phyloP scores from a whole-genome alignment of 2,797 vertebrate genomes.

The Aphelocoma californica region DNA sequence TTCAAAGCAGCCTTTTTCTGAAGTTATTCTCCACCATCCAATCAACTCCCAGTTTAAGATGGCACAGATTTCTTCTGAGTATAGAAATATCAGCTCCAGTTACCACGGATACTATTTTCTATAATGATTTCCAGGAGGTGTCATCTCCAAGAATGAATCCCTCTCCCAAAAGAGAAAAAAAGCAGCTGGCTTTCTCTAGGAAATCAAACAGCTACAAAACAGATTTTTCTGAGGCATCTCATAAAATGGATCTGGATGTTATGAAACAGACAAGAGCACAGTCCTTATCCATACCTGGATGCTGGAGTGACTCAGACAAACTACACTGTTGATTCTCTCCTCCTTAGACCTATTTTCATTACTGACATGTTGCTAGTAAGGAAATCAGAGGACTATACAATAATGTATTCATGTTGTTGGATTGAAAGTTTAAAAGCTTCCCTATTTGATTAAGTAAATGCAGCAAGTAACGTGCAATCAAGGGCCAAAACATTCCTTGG shows the following conservation, averaged over 20 bases:
- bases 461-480: not conserved
- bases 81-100: conserved; percentile 44
- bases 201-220: not conserved
- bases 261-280: not conserved
- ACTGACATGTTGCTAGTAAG: not conserved
- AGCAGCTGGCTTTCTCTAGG: not conserved
- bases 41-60: not conserved
- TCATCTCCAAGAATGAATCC: conserved; percentile 17
- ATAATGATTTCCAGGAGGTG: conserved; percentile 24
- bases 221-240: not conserved
- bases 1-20: not conserved
- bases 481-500: conserved; percentile 18
- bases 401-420: not conserved
- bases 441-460: not conserved
- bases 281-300: not conserved
- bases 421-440: conserved; percentile 17
- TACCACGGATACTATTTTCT: conserved; percentile 59
- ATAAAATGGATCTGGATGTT: not conserved
- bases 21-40: not conserved
- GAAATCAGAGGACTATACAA: not conserved
- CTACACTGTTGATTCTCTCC: not conserved
- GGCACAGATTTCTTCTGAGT: not conserved
- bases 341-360: not conserved
- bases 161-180: not conserved
- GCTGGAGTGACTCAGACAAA: not conserved